Evolutionary conservation across 2,888 invertebrate species (phyloP).

Genomic region (Perizoma flavofasciatum): DNA sequence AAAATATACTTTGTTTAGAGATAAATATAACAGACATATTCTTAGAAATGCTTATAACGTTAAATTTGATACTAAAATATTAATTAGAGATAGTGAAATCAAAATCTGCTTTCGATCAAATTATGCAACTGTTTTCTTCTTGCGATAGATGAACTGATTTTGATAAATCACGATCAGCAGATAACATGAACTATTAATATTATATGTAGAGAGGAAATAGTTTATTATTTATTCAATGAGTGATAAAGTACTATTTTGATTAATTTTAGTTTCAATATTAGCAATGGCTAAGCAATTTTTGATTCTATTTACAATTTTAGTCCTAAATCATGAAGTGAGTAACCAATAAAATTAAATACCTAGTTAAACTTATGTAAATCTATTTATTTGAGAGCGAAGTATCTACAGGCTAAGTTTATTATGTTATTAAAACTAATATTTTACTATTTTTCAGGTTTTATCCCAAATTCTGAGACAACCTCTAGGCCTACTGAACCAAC

Average conservation of each 20-base stretch:
- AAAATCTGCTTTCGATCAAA: not conserved
- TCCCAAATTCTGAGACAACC: conserved; percentile 50
- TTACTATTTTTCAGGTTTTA: conserved; percentile 45
- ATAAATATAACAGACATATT: too few species aligned
- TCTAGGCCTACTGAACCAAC: conserved; percentile 17
- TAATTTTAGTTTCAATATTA: not conserved
- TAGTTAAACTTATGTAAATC: too few species aligned
- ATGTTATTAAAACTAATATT: not conserved
- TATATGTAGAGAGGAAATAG: conserved; percentile 4
- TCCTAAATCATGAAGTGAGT: conserved; percentile 18
- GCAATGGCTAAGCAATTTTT: conserved; percentile 21
- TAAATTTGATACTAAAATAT: not conserved
- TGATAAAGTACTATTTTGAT: not conserved
- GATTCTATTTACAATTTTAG: not conserved
- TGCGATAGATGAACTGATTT: conserved; percentile 10
- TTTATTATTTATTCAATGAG: conserved; percentile 17
- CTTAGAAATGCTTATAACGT: too few species aligned
- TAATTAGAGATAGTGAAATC: not conserved
- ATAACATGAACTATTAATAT: conserved; percentile 33
- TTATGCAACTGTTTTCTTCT: conserved; percentile 10
- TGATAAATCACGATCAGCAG: conserved; percentile 29
- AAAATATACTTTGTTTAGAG: too few species aligned
- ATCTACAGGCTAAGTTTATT: too few species aligned
- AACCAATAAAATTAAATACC: not conserved
- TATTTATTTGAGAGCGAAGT: too few species aligned